These are phyloP conservation scores for Meleagris gallopavo DNA, from an alignment of 2,113 vertebrate genomes.

Conservation along the genomic window DNA sequence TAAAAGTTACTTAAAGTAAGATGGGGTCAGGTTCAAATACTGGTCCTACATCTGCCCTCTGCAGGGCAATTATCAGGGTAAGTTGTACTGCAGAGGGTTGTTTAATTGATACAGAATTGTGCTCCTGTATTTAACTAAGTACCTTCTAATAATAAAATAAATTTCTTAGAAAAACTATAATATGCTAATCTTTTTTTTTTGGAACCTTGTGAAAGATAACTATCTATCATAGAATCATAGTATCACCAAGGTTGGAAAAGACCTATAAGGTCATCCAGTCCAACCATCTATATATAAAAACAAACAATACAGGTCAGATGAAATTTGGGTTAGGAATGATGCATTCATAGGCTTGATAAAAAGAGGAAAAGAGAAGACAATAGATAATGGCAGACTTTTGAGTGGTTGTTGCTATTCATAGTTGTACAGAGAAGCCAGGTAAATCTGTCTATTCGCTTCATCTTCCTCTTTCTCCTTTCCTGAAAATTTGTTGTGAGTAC, in stretches of 20 bases:
- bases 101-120: not conserved
- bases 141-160: not conserved
- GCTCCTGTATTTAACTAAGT: not conserved
- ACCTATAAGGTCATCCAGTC: too few relatives aligned
- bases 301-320: not conserved
- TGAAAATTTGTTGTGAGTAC: not conserved
- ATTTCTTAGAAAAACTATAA: not conserved
- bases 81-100: not conserved
- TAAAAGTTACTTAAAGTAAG: not conserved
- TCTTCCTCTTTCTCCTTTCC: not conserved
- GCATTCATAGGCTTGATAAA: not conserved
- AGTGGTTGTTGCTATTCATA: not conserved
- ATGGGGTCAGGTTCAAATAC: not conserved
- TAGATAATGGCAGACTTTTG: not conserved
- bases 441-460: not conserved
- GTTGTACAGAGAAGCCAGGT: not conserved
- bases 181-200: not conserved
- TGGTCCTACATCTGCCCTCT: not conserved
- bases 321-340: not conserved
- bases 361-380: not conserved
- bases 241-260: too few relatives aligned
- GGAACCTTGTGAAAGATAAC: not conserved
- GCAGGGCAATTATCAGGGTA: not conserved
- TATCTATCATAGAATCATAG: not conserved
- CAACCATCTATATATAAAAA: not conserved